phyloP scores from a whole-genome alignment of 2,888 invertebrate species.

The Morinoia aosen region DNA sequence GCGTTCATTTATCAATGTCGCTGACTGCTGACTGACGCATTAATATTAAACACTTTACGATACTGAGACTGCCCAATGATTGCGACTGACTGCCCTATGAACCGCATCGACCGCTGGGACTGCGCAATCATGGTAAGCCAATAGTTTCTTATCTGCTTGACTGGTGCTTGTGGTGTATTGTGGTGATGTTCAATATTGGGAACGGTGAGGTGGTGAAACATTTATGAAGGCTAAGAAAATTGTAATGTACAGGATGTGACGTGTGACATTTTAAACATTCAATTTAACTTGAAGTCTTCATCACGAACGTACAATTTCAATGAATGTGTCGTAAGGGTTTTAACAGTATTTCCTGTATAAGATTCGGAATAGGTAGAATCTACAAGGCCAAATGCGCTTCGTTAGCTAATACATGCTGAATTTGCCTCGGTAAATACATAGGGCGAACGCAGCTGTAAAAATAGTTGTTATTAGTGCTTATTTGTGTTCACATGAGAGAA shows the following conservation, averaged over 20 bases:
- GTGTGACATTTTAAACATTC: not conserved
- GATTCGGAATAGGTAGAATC: too few species aligned
- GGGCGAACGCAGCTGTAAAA: too few species aligned
- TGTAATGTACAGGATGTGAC: not conserved
- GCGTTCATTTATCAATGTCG: slow-evolving; percentile 10
- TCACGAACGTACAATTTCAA: too few species aligned
- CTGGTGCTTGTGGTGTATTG: not conserved
- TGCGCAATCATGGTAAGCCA: not conserved
- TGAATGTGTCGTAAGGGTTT: too few species aligned
- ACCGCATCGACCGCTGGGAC: not conserved
- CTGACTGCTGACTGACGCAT: slow-evolving; percentile 52
- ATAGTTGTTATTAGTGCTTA: too few species aligned
- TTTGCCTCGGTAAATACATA: too few species aligned
- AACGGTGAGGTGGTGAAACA: not conserved
- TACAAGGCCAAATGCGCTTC: too few species aligned
- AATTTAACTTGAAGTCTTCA: not conserved
- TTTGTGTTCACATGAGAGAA: too few species aligned
- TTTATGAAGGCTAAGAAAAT: not conserved
- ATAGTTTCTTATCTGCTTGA: not conserved
- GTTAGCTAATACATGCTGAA: too few species aligned
- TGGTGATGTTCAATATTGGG: not conserved
- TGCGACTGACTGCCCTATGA: not conserved
- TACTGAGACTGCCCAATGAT: not conserved
- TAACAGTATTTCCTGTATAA: too few species aligned
- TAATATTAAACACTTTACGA: slow-evolving; percentile 7